Base-by-base conservation (phyloP, 2,888 invertebrate species). In the Phyto melanocephala region DNA sequence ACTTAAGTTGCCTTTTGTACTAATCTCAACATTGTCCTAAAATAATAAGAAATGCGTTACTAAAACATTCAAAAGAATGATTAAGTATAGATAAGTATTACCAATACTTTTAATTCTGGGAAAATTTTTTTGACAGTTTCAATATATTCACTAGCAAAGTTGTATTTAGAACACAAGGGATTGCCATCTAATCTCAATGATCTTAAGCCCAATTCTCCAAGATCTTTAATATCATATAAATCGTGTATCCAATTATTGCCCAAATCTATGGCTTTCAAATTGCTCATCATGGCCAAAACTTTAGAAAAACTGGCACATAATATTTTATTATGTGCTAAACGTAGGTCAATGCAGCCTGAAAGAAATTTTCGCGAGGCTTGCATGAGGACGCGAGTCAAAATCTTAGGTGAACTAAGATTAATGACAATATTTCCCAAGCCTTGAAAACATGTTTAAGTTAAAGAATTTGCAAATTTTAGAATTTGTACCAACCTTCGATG, bases 261-360 rank as follows among this genome's bases (percentile, higher is more conserved):
- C 50, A 90, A 83, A 72, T 90, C 90, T n/a, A 90, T 67, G 0
- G 89, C 90, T 42, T 87, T 87, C 47, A 90, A 82, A 35, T 87
- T 87, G 1, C 83, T 85, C 86, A 90, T 86, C 50, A 88, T 79
- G 0, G 86, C 79, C n/a, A 90, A 84, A 0, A 86, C 84, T 47
- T 88, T 87, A 0, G 87, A 83, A 35, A 84, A 84, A 35, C 87
- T 87, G 0, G 86, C 83, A 37, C 71, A 79, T 15, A 87, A 37
- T 20, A 90, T 90, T 78, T 88, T 89, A 54, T 90, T 90, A 13
- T 86, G 85, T 2, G 87, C 84, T 50, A 90, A 42, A 0, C 88
- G 86, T 8, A 90, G 22, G 33, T 90, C 90, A 5, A 87, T 83
- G 68, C 90, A 88, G 11, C 86, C 87, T 17, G 86, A 85, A 5